Conservation (phyloP, 2,888 invertebrate species). For the Calameuta filiformis region DNA sequence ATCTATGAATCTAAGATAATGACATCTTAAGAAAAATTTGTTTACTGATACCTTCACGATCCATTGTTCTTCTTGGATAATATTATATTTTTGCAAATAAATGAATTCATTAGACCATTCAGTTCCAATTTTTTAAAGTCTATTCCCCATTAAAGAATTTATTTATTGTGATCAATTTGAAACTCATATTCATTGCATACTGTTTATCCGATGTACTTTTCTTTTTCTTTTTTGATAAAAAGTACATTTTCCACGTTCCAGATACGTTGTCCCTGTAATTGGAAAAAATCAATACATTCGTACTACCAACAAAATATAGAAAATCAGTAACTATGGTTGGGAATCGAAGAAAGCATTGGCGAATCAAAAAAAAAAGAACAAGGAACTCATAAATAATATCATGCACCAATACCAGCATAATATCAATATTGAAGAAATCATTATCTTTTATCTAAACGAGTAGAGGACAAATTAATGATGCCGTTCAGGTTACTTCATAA, state of each 20-base stretch:
- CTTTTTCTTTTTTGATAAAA: too few relatives aligned
- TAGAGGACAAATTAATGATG: constrained; percentile 62
- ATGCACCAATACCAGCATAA: neutral
- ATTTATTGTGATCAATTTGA: neutral
- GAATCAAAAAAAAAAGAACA: neutral
- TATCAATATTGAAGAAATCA: neutral
- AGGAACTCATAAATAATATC: neutral
- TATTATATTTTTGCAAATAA: neutral
- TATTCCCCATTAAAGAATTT: too few relatives aligned
- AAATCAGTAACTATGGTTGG: neutral
- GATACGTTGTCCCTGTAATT: too few relatives aligned
- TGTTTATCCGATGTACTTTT: too few relatives aligned
- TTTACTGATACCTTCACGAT: neutral
- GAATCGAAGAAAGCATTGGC: neutral
- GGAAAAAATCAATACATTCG: neutral
- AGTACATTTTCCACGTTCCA: too few relatives aligned
- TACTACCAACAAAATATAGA: neutral
- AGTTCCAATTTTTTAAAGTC: too few relatives aligned
- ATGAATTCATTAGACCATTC: neutral
- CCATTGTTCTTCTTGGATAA: neutral
- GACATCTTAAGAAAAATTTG: neutral
- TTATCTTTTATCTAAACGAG: constrained; percentile 26
- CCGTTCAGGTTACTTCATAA: constrained; percentile 39
- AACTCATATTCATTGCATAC: neutral
- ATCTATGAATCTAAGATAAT: neutral